Base-by-base conservation (phyloP, 30 jellyfish, hydroid and myxozoan genomes). In the Cassiopea xamachana region DNA sequence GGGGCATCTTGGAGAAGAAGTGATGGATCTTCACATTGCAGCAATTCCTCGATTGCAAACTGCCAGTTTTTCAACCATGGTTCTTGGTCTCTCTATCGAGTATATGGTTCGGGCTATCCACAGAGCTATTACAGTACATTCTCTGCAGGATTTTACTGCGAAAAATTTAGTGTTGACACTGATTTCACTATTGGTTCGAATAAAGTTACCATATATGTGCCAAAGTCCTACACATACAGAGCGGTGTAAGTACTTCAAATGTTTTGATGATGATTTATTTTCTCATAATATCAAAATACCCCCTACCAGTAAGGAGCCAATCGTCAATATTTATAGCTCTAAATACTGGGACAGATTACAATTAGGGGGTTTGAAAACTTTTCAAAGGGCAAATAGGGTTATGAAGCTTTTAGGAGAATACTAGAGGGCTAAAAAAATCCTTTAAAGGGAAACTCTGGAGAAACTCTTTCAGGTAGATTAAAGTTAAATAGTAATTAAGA, bases 11-110 rank as follows among this genome's bases (percentile, higher is more conserved):
- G 93, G 93, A 79, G 93, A 7, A 74, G 93, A 49, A 86, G 88
- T 75, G 93, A 86, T 64, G 93, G 93, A 17, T 1, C 55, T 3
- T 71, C 87, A 1, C 14, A 59, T 49, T 86, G 93, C 70, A 73
- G 82, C 10, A 86, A 86, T 75, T 8, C 74, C 10, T 86, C 93
- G 17, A 75, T 86, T 2, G 80, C 88, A 3, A 86, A 44, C 69
- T 86, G 93, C 48, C 93, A 86, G 82, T 45, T 73, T n/a, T 86
- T 86, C 74, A 59, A 48, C 59, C 93, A 86, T 59, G 93, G 93
- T 3, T 77, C 86, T 5, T 75, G 80, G 81, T 19, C 74, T 60
- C 58, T 86, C n/a, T 60, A 74, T 27, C 75, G 75, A 60, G 88
- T 82, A 60, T 73, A 10, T 9, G 45, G 50, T 46, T 79, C 50